A percentile compares a stretch with the other conserved stretches of the same genome.
phyloP scores from a whole-genome alignment of 2,888 invertebrate species.

The Diogma glabrata region DNA sequence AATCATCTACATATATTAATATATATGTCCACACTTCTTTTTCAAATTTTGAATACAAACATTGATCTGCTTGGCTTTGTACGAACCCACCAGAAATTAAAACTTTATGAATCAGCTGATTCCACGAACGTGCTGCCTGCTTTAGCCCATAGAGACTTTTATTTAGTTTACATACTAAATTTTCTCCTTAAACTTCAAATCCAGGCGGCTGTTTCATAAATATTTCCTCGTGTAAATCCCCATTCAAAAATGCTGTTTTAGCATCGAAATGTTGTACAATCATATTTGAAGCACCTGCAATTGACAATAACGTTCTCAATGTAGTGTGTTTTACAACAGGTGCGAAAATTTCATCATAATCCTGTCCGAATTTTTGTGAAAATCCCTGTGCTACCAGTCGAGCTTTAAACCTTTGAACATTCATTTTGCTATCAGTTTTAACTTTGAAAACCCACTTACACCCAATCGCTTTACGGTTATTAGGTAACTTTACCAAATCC shows the following conservation, averaged over 20 bases:
- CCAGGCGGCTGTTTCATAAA: neutral
- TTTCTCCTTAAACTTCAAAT: neutral
- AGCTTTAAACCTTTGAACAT: too few relatives aligned
- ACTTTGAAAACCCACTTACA: too few relatives aligned
- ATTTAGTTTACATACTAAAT: neutral
- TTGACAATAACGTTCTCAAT: too few relatives aligned
- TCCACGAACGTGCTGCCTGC: neutral
- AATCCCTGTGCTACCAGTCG: too few relatives aligned
- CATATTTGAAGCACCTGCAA: too few relatives aligned
- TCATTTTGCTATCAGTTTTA: too few relatives aligned
- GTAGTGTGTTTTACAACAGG: too few relatives aligned
- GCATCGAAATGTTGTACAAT: neutral
- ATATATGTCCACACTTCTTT: neutral
- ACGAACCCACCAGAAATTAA: neutral
- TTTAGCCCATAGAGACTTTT: neutral
- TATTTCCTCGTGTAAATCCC: neutral
- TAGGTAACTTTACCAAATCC: too few relatives aligned
- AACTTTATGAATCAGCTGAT: neutral
- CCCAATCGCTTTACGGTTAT: too few relatives aligned
- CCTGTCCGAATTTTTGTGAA: too few relatives aligned
- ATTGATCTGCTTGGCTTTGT: neutral
- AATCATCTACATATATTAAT: neutral
- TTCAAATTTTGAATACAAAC: neutral
- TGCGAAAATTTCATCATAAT: too few relatives aligned
- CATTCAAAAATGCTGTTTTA: neutral